Base-by-base conservation (phyloP, 2,888 invertebrate genomes). In the Allolobophora icterica region DNA sequence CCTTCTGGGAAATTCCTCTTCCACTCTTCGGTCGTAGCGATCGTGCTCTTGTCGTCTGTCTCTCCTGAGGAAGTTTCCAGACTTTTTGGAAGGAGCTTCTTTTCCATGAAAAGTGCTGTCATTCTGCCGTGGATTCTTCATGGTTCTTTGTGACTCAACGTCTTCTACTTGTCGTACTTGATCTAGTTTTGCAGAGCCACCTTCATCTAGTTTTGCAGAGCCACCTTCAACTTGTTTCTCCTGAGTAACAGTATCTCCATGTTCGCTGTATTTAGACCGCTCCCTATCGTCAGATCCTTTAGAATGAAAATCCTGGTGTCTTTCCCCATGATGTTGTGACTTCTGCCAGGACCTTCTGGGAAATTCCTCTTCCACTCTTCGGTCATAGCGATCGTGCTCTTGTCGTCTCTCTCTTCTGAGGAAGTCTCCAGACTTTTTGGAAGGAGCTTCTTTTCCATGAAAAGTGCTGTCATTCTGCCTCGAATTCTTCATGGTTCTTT, bases 311-410 rank as follows among this genome's bases (percentile, higher is more conserved):
- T 71, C 30, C 11, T 5, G 71, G 30, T n/a, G n/a, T 71, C 71
- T 71, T 71, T n/a, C 71, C n/a, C n/a, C 71, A n/a, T 13, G n/a
- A 71, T 71, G 5, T 71, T 71, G 71, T n/a, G n/a, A n/a, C 71
- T 71, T 71, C 71, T 71, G 71, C 71, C 5, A 13, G 71, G 5
- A n/a, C n/a, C 71, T 71, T 1, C 71, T n/a, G n/a, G 71, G 71
- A 71, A 71, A n/a, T 71, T 71, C n/a, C n/a, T 71, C 71, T 71
- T 71, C 71, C n/a, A n/a, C 71, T n/a, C 71, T 71, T 71, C 13
- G 71, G n/a, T 71, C 71, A 11, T 71, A n/a, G n/a, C 17, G 71
- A 71, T 71, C 71, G 2, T 71, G 71, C 8, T 71, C 30, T 30
- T n/a, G 71, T 71, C 71, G 30, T 71, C 71, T 71, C 11, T 71